These are phyloP conservation scores for Anoplius nigerrimus DNA, from an alignment of 2,888 invertebrate species.

Conservation along the genomic window DNA sequence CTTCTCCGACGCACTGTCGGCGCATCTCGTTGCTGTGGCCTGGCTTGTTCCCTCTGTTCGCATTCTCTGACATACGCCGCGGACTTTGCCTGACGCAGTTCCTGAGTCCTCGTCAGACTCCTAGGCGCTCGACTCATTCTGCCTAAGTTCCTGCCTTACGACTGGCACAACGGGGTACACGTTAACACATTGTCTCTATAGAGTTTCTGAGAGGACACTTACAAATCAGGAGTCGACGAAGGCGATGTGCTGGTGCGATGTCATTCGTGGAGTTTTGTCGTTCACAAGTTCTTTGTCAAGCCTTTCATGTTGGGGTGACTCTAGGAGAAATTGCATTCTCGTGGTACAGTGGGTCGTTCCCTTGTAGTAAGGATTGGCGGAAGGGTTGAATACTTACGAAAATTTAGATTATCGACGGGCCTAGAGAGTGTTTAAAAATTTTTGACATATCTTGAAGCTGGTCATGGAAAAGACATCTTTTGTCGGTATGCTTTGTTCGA, in stretches of 20 bases:
- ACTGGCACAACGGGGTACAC: too few relatives aligned
- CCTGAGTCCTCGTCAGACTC: slow-evolving; percentile 53
- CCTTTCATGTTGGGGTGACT: slow-evolving; percentile 35
- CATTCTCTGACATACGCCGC: slow-evolving; percentile 47
- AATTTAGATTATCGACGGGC: slow-evolving; percentile 41
- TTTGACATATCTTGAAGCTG: too few relatives aligned
- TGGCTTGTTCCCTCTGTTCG: slow-evolving; percentile 24
- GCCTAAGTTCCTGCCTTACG: too few relatives aligned
- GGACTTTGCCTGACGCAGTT: slow-evolving; percentile 56
- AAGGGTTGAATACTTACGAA: slow-evolving; percentile 8
- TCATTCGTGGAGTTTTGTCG: too few relatives aligned
- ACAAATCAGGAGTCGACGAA: slow-evolving; percentile 1
- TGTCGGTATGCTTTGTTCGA: slow-evolving; percentile 41
- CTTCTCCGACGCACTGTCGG: slow-evolving; percentile 30
- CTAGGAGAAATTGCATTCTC: slow-evolving; percentile 18
- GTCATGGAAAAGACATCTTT: slow-evolving; percentile 26
- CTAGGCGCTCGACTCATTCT: background rate
- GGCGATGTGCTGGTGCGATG: slow-evolving; percentile 7
- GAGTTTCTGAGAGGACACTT: background rate
- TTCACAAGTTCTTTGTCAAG: slow-evolving; percentile 11
- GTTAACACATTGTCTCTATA: background rate
- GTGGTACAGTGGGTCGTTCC: too few relatives aligned
- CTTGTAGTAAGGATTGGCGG: too few relatives aligned
- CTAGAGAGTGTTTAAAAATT: slow-evolving; percentile 30
- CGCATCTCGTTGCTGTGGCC: slow-evolving; percentile 24